Base-by-base conservation (phyloP, 2,113 vertebrate species). In the Balaeniceps rex region DNA sequence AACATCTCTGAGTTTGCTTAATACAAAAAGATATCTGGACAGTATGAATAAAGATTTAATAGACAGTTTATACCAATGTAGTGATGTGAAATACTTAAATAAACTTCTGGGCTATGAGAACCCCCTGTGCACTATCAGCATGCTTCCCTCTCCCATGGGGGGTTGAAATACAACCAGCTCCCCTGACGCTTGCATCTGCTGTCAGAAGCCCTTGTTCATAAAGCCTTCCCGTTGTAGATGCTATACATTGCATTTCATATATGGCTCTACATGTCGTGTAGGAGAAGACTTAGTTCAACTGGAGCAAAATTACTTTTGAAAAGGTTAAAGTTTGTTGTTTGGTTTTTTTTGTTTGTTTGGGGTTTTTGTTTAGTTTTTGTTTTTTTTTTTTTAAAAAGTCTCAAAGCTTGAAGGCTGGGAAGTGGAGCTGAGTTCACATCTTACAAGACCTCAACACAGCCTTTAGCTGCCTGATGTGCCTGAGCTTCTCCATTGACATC, bases 161-260 rank as follows among this genome's bases (percentile, higher is more conserved):
- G 3, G 2, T 8, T n/a, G 52, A 76, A 51, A 34, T 26, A 7
- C 14, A 81, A 8, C 25, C 58, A 82, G 51, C 28, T 90, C 21
- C 34, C 34, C 77, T 25, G 51, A 26, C 0, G 2, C 34, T 72
- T 38, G 14, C 24, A 21, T 75, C 46, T 44, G 40, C 65, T 70
- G 31, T 49, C 75, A 63, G 74, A 61, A 57, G 14, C 16, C 13
- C 9, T 40, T 2, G 7, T 46, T 83, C 25, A 25, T 38, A 42
- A 68, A 87, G 47, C 42, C 18, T 64, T 79, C 38, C 74, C 1
- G 0, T 3, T 68, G 14, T 7, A 44, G 34, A 44, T 68, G 13
- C 19, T 80, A 1, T 17, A 5, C 0, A 0, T n/a, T 63, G 33
- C 1, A 0, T 49, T 72, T 72, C 14, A 2, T 49, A 6, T 25